A percentile compares a stretch with the other conserved stretches of the same genome.
phyloP scores from a whole-genome alignment of 2,888 invertebrate genomes.

The Catocala sponsa region DNA sequence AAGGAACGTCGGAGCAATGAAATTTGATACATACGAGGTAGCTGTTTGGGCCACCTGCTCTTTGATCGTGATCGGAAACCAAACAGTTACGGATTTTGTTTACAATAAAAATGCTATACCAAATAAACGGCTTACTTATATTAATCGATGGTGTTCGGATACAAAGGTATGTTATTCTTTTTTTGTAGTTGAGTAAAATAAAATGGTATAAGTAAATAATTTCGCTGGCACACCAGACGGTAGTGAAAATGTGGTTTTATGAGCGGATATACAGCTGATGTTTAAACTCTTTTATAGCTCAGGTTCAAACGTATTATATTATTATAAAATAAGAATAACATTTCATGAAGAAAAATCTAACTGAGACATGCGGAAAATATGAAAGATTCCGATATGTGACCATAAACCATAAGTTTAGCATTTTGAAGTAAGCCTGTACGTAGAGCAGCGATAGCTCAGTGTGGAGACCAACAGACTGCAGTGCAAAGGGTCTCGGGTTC shows the following conservation, averaged over 20 bases:
- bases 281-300: conserved; percentile 15
- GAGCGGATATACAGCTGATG: conserved; percentile 7
- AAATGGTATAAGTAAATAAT: conserved; percentile 29
- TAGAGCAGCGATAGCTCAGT: too few relatives aligned
- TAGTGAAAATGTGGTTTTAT: conserved; percentile 41
- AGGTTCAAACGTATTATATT: conserved; percentile 1
- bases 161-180: conserved; percentile 27
- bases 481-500: too few relatives aligned
- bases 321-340: neutral
- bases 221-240: conserved; percentile 30
- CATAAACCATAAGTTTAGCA: neutral
- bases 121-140: conserved; percentile 56
- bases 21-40: conserved; percentile 57
- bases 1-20: conserved; percentile 48
- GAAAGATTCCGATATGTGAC: neutral
- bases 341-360: neutral
- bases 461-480: too few relatives aligned
- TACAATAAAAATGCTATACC: conserved; percentile 51
- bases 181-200: conserved; percentile 30
- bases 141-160: conserved; percentile 49
- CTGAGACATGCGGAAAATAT: neutral
- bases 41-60: conserved; percentile 56
- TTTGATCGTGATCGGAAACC: conserved; percentile 65
- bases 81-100: conserved; percentile 61
- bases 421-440: too few relatives aligned